phyloP scores from a whole-genome alignment of 2,888 invertebrate species.

The Strigamia transsilvanica region DNA sequence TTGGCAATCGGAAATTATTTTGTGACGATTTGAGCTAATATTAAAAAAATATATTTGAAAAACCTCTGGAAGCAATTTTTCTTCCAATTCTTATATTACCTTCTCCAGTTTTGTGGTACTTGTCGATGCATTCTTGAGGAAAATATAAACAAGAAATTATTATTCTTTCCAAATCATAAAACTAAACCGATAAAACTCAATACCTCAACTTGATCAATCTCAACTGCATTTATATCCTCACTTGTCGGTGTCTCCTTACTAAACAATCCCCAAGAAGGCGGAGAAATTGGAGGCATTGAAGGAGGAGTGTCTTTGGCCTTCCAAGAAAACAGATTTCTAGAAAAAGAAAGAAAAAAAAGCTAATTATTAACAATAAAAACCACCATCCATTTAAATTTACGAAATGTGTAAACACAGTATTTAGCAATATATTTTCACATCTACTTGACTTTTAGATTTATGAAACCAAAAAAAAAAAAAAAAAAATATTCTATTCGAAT shows the following conservation, averaged over 20 bases:
- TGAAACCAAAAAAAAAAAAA: too few relatives aligned
- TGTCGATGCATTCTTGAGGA: background rate
- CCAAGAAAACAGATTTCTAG: slow-evolving; percentile 14
- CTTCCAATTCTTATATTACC: background rate
- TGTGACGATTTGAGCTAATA: slow-evolving; percentile 6
- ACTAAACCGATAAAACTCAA: background rate
- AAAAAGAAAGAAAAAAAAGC: background rate
- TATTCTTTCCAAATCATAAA: background rate
- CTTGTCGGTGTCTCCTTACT: slow-evolving; percentile 14
- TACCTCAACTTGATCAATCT: slow-evolving; percentile 27
- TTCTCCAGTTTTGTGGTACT: background rate
- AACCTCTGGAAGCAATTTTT: background rate
- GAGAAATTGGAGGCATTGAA: background rate
- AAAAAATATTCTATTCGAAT: background rate
- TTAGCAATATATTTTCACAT: too few relatives aligned
- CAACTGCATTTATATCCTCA: background rate
- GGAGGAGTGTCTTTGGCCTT: background rate
- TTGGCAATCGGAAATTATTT: background rate
- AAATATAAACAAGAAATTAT: background rate
- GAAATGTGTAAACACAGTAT: too few relatives aligned
- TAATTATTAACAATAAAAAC: background rate
- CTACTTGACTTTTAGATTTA: background rate
- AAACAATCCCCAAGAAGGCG: background rate
- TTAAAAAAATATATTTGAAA: background rate
- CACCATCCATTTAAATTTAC: too few relatives aligned